Base-by-base conservation (phyloP, 35 echinoderm and acorn worm species). In the Lytechinus variegatus region DNA sequence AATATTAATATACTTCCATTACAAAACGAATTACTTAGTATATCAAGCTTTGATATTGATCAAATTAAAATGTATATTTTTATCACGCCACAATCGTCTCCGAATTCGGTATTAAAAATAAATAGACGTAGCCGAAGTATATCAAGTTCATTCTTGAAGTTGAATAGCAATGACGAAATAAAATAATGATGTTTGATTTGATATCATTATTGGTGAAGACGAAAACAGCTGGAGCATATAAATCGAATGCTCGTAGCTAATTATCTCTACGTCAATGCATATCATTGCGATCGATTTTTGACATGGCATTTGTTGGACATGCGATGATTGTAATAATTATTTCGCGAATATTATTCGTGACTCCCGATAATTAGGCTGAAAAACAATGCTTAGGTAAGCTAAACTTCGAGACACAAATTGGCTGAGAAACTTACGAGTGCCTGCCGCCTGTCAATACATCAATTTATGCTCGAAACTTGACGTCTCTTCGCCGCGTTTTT, bases 381-480 rank as follows among this genome's bases (percentile, higher is more conserved):
- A 79, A 79, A 79, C 66, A 79, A 79, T 79, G 66, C 66, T 79
- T 79, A 79, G 66, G 66, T 24, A 90, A 90, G 88, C 29, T 54
- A 7, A 52, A 90, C 88, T 90, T 90, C 33, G 28, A 90, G 29
- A 90, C 88, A 90, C n/a, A 79, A 79, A 24, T 79, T 79, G 66
- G 66, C 66, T 79, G 66, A n/a, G 66, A 79, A 79, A 52, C 88
- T 27, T 44, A 44, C 28, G 29, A 90, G 52, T 90, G 29, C 52
- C 88, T 90, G 52, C 19, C 11, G 88, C 88, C 27, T 33, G 88
- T 90, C 88, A 12, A 90, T 54, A 52, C 29, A 90, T 90, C 88
- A 90, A 90, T 90, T 90, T 90, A 10, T 54, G 29, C 88, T 16
- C 14, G 88, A 90, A 90, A 90, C 88, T 90, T 90, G 88, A 52